Percentiles rank a stretch among this genome's conserved stretches.
Conservation (phyloP, 2,113 vertebrate genomes). For the Kryptolebias marmoratus region DNA sequence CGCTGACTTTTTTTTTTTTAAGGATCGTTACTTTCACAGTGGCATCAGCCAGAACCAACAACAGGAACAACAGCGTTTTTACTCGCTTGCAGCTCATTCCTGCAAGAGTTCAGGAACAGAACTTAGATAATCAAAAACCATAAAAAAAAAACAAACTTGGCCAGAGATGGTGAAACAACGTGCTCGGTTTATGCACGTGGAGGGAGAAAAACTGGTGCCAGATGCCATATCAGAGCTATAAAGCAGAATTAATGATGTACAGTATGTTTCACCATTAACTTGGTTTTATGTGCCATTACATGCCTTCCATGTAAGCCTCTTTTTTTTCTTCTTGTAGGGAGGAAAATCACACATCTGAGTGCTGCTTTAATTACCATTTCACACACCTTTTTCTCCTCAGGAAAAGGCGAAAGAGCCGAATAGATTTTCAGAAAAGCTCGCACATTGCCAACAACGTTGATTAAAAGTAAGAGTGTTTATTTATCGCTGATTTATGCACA, state of each 20-base stretch:
- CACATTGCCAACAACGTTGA: neutral
- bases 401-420: neutral
- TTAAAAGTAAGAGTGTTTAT: too few relatives aligned
- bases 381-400: neutral
- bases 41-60: slow-evolving; percentile 22
- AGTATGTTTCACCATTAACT: slow-evolving; percentile 32
- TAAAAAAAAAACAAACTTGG: slow-evolving; percentile 18
- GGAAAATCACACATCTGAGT: slow-evolving; percentile 1
- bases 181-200: slow-evolving; percentile 27
- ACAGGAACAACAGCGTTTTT: slow-evolving; percentile 22
- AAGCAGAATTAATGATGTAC: slow-evolving; percentile 42
- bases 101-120: slow-evolving; percentile 11
- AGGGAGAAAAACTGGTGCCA: slow-evolving; percentile 33
- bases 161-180: slow-evolving; percentile 40
- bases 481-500: too few relatives aligned
- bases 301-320: slow-evolving; percentile 18
- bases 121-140: slow-evolving; percentile 11
- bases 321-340: slow-evolving; percentile 1
- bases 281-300: slow-evolving; percentile 21
- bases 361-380: neutral
- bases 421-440: neutral
- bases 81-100: neutral
- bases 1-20: slow-evolving; percentile 32
- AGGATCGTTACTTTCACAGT: slow-evolving; percentile 49
- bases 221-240: slow-evolving; percentile 38